Evolutionary conservation across 1,140 invertebrate genomes (phyloP).

Genomic region (Phymastichus coffea): DNA sequence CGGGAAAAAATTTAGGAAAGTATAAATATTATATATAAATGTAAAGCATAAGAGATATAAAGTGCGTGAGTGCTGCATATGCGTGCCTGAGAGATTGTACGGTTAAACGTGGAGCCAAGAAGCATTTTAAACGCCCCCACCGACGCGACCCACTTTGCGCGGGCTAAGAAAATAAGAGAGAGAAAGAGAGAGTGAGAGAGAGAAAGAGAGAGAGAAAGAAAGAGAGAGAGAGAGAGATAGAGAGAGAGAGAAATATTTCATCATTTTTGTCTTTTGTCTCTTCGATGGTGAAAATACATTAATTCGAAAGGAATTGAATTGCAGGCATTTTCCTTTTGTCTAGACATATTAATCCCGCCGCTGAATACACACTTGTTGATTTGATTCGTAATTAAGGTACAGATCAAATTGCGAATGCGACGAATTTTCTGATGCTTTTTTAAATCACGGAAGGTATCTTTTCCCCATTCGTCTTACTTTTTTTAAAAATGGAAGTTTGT

Average conservation of each 20-base stretch:
- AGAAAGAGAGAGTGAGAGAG: neutral
- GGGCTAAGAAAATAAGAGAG: no score
- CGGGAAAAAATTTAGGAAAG: slow-evolving; percentile 26
- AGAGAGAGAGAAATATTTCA: no score
- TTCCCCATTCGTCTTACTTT: no score
- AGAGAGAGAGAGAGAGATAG: neutral
- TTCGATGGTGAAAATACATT: slow-evolving; percentile 26
- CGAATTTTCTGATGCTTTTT: no score
- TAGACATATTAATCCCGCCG: no score
- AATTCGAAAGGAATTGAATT: slow-evolving; percentile 30
- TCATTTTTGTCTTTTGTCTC: no score
- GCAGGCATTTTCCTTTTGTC: slow-evolving; percentile 11
- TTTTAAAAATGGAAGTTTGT: no score
- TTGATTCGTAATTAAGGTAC: slow-evolving; percentile 30
- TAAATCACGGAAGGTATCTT: no score
- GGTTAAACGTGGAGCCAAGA: neutral
- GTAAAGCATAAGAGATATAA: no score
- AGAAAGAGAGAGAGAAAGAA: neutral
- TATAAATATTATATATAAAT: slow-evolving; percentile 20
- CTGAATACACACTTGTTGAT: slow-evolving; percentile 30
- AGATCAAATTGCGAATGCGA: slow-evolving; percentile 22
- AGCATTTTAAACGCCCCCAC: neutral
- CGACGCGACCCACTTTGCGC: slow-evolving; percentile 11
- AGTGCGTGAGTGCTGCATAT: no score
- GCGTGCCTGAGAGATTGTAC: neutral